Conservation (phyloP, 2,113 vertebrate species). For the Caretta caretta region DNA sequence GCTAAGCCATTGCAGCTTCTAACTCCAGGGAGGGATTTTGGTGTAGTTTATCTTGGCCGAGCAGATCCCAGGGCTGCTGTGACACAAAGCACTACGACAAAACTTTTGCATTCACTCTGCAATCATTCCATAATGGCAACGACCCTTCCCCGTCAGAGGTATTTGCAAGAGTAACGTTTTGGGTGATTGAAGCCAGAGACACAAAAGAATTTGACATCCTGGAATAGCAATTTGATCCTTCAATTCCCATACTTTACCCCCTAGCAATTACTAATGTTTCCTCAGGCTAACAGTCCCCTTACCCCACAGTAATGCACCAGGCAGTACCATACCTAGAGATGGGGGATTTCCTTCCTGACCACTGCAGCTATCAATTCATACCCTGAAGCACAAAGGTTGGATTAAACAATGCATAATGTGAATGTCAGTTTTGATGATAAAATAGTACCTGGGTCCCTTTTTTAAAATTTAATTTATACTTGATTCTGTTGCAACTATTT, state of each 20-base stretch:
- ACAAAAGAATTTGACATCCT: neutral
- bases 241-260: neutral
- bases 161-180: accelerated
- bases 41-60: neutral
- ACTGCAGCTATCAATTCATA: accelerated
- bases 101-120: accelerated
- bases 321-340: accelerated
- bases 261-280: neutral
- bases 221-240: neutral
- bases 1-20: neutral
- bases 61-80: neutral
- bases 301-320: accelerated
- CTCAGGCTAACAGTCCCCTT: neutral
- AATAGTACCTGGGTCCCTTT: accelerated
- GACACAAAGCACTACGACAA: neutral
- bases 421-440: neutral
- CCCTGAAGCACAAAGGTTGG: neutral
- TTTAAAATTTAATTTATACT: neutral
- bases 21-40: neutral
- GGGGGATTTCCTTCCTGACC: neutral
- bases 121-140: accelerated
- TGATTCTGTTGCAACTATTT: neutral
- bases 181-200: neutral
- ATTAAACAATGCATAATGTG: neutral
- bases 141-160: neutral